A percentile compares a stretch with the other conserved stretches of the same genome.
Conservation (phyloP, 2,113 vertebrate species). For the Muntiacus reevesi region DNA sequence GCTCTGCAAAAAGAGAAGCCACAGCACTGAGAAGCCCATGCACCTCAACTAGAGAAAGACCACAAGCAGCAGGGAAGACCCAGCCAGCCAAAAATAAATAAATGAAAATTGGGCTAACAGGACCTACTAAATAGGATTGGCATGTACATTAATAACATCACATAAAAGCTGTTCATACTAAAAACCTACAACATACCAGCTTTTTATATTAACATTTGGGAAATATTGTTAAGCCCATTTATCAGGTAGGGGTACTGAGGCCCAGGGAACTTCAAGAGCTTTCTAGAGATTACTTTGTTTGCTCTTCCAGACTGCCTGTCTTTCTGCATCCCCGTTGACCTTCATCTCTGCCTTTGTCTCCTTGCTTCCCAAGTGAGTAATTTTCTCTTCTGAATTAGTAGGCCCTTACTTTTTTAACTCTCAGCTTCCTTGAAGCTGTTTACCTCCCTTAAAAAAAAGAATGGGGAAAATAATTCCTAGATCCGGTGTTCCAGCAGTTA, state of each 20-base stretch:
- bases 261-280: background rate
- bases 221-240: background rate
- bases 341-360: background rate
- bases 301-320: background rate
- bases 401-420: background rate
- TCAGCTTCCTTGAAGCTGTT: background rate
- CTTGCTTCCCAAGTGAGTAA: background rate
- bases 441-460: background rate
- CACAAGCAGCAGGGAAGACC: background rate
- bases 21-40: background rate
- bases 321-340: background rate
- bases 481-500: background rate
- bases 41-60: background rate
- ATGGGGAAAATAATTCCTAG: background rate
- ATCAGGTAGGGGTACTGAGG: background rate
- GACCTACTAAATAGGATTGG: background rate
- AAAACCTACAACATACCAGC: background rate
- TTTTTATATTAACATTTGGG: background rate
- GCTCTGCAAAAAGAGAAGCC: background rate
- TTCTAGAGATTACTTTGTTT: background rate
- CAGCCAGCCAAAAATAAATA: background rate
- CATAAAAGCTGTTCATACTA: background rate
- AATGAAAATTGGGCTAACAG: background rate
- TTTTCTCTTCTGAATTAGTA: background rate
- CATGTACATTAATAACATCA: background rate